phyloP scores from a whole-genome alignment of 1,140 invertebrate genomes.

The Conopomorpha cramerella region DNA sequence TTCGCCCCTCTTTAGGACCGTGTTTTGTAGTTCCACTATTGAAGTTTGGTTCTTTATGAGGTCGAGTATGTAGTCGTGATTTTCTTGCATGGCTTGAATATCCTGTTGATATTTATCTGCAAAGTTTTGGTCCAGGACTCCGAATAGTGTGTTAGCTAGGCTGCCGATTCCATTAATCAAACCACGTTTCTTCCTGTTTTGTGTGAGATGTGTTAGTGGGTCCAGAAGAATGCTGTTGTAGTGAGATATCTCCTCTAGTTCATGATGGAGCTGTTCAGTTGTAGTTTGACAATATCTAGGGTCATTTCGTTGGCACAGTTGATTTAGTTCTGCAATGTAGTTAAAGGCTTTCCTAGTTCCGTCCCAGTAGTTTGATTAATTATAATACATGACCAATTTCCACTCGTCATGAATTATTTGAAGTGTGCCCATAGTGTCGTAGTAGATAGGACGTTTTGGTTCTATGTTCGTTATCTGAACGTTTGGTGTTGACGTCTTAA shows the following conservation, averaged over 20 bases:
- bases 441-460: neutral
- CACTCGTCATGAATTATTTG: constrained; percentile 3
- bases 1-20: neutral
- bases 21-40: neutral
- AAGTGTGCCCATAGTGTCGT: neutral
- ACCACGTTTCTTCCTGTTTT: neutral
- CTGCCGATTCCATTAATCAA: constrained; percentile 2
- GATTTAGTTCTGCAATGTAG: neutral
- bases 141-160: constrained; percentile 1
- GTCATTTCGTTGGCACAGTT: neutral
- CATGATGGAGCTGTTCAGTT: neutral
- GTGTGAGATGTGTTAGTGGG: neutral
- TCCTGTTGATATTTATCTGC: constrained; percentile 2
- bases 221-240: neutral
- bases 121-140: neutral
- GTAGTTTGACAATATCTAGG: neutral
- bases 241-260: neutral
- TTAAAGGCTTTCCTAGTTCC: neutral
- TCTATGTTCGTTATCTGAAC: neutral
- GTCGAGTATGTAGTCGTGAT: neutral
- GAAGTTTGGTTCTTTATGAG: constrained; percentile 1
- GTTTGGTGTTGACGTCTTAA: neutral
- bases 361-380: constrained; percentile 1
- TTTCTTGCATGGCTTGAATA: constrained; percentile 2
- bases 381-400: constrained; percentile 1